Base-by-base conservation (phyloP, 1,140 invertebrate species). In the Platyscapa corneri region DNA sequence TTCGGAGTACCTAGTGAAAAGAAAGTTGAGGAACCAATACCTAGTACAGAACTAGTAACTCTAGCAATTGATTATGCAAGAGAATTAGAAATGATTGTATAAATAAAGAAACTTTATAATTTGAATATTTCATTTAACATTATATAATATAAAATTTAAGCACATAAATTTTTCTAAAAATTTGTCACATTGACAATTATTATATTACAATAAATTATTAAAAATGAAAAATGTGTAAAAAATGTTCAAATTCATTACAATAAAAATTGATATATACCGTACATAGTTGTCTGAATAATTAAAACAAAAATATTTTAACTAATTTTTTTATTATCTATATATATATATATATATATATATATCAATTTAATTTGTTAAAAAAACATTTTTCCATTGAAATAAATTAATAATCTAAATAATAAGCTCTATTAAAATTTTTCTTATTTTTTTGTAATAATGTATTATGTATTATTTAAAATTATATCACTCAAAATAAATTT, bases 61-160 rank as follows among this genome's bases (percentile, higher is more conserved):
- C 97, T 99, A 93, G 97, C 97, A 32, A 97, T 99, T 90, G 98
- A 98, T 92, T 99, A 99, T 94, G 99, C 99, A 27, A 96, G 97
- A 91, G 98, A 99, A 94, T 94, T 99, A 78, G 99, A 99, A 95
- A 99, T 99, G 97, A 99, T 99, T 95, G 98, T 99, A 81, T 99
- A 97, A 85, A 95, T 90, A 46, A 56, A 2, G 0, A 64, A 60
- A 53, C 70, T 80, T 64, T 65, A 14, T 76, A 83, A 75, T 85
- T 77, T 81, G 53, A 80, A 46, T 23, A 78, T 87, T 72, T 88
- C 72, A 8, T 78, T 67, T 27, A 64, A 72, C 8, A 72, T 60
- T 56, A 84, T 56, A 20, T n/a, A n/a, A 67, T n/a, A n/a, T n/a
- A 84, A 78, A 65, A 78, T n/a, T 53, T 16, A 30, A 56, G 30